These are phyloP conservation scores for Mobula birostris DNA, from an alignment of 2,113 vertebrate species.

Conservation along the genomic window DNA sequence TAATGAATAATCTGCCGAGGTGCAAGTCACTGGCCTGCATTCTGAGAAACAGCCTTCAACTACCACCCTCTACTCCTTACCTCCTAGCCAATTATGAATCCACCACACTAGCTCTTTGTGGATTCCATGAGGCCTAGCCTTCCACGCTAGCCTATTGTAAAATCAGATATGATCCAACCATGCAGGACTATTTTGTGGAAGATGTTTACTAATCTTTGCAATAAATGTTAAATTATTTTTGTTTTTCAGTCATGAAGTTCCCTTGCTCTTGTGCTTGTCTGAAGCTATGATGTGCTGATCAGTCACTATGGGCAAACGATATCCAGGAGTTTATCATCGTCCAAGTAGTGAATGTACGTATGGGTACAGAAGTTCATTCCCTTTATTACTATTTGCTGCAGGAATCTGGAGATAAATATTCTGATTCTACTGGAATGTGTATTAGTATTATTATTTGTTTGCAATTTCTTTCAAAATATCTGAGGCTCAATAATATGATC, in stretches of 20 bases:
- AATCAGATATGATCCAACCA: too few relatives aligned
- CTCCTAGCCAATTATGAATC: too few relatives aligned
- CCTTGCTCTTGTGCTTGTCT: slow-evolving; percentile 37
- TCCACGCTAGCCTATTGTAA: too few relatives aligned
- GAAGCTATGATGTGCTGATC: slow-evolving; percentile 55
- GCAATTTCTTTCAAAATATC: background rate
- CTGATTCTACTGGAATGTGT: background rate
- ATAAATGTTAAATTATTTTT: slow-evolving; percentile 53
- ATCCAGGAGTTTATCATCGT: slow-evolving; percentile 56
- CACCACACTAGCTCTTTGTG: too few relatives aligned
- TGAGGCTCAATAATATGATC: background rate
- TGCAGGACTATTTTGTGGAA: slow-evolving; percentile 48
- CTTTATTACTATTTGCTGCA: background rate
- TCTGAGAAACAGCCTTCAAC: too few relatives aligned
- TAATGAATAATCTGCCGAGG: too few relatives aligned
- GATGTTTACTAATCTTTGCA: slow-evolving; percentile 47
- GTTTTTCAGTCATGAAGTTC: slow-evolving; percentile 46
- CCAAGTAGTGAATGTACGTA: slow-evolving; percentile 64
- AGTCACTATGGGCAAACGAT: slow-evolving; percentile 65
- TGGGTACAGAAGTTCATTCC: slow-evolving; percentile 14
- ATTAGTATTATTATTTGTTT: background rate
- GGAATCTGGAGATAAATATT: background rate
- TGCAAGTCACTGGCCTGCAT: too few relatives aligned
- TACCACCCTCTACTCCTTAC: too few relatives aligned
- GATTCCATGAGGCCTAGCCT: too few relatives aligned